Evolutionary conservation across 2,113 vertebrate genomes (phyloP).

Genomic region (Falcunculus frontatus): DNA sequence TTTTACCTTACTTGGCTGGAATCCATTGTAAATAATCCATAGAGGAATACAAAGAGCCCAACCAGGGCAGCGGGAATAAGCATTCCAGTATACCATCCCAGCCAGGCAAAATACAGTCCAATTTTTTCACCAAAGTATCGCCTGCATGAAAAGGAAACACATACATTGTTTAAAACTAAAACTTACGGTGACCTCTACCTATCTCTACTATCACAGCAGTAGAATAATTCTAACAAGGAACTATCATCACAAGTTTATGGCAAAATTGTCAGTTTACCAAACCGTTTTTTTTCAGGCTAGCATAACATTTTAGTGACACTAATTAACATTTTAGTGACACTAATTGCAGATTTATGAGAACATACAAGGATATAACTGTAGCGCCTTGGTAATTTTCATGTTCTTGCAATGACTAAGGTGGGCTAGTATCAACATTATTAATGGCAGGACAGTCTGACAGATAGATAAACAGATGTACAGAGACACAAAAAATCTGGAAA

Average conservation of each 20-base stretch:
- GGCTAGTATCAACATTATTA: background rate
- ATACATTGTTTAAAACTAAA: background rate
- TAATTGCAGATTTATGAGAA: background rate
- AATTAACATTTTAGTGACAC: background rate
- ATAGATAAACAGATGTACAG: background rate
- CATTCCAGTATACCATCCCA: conserved; percentile 99
- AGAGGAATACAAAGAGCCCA: conserved; percentile 96
- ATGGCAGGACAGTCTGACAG: background rate
- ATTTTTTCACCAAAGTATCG: conserved; percentile 99
- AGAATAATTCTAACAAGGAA: background rate
- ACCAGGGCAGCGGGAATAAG: conserved; percentile 94
- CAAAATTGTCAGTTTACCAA: background rate
- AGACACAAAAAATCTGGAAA: background rate
- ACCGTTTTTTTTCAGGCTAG: background rate
- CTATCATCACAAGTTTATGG: background rate
- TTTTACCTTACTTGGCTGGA: conserved; percentile 96
- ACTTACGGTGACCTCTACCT: background rate
- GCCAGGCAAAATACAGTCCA: conserved; percentile 96
- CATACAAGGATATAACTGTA: background rate
- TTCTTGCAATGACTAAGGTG: background rate
- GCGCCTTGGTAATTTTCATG: background rate
- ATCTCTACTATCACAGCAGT: background rate
- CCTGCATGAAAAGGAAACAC: conserved; percentile 66
- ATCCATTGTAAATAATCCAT: conserved; percentile 96
- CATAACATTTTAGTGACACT: background rate